Evolutionary conservation across 2,888 invertebrate genomes (phyloP).

Genomic region (Mylabris sibirica): DNA sequence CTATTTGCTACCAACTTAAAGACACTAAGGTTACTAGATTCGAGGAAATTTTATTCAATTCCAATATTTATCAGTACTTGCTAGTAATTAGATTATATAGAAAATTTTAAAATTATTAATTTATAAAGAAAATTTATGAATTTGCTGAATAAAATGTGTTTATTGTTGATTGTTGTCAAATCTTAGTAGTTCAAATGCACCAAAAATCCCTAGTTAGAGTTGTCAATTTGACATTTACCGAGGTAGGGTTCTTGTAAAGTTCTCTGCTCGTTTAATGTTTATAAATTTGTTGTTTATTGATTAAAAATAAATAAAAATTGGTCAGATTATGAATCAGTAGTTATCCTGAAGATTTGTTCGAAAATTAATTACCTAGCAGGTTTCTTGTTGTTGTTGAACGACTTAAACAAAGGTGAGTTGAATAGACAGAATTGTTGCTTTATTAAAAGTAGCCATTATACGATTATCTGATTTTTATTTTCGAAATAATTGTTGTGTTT

Average conservation of each 20-base stretch:
- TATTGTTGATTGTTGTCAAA: neutral
- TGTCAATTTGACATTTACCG: neutral
- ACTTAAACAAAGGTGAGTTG: conserved; percentile 3
- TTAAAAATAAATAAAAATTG: neutral
- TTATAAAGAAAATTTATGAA: neutral
- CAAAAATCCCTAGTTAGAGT: neutral
- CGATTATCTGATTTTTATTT: neutral
- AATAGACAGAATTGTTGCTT: neutral
- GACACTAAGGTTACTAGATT: no score
- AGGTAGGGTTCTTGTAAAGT: neutral
- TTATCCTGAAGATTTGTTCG: neutral
- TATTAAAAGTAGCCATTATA: neutral
- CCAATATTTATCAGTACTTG: no score
- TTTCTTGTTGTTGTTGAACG: neutral
- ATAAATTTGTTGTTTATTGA: neutral
- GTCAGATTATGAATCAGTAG: neutral
- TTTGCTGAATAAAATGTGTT: neutral
- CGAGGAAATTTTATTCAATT: no score
- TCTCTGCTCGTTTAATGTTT: neutral
- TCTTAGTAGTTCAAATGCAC: neutral
- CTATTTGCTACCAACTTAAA: no score
- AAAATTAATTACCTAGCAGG: neutral
- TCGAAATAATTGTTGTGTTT: neutral
- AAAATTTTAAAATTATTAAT: no score
- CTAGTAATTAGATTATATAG: no score